Evolutionary conservation across 2,113 vertebrate genomes (phyloP).

Genomic region (Phalacrocorax pelagicus): DNA sequence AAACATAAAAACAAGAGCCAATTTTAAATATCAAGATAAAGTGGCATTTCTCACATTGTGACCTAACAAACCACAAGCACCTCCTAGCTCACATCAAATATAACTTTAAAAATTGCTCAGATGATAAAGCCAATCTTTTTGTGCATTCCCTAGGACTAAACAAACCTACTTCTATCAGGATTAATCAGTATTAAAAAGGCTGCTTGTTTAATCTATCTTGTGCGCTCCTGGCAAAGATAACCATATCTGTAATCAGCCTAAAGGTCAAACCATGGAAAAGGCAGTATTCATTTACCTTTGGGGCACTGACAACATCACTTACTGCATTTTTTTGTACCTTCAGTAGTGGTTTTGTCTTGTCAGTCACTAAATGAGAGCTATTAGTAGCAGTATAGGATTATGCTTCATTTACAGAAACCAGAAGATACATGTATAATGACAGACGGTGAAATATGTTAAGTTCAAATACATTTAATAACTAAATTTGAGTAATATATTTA

Average conservation of each 20-base stretch:
- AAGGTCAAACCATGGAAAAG: constrained; percentile 36
- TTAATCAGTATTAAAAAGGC: constrained; percentile 46
- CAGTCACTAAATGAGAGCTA: neutral
- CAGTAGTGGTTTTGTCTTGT: neutral
- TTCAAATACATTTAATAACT: neutral
- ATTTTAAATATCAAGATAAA: neutral
- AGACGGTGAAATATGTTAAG: neutral
- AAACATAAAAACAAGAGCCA: neutral
- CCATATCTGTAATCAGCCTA: constrained; percentile 33
- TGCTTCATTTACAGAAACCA: neutral
- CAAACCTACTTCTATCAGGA: constrained; percentile 40
- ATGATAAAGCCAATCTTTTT: constrained; percentile 18
- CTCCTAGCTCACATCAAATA: neutral
- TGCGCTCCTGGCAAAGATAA: constrained; percentile 1
- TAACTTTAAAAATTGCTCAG: neutral
- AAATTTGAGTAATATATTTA: neutral
- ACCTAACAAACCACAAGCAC: constrained; percentile 11
- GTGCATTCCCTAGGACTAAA: constrained; percentile 16
- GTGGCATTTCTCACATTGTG: neutral
- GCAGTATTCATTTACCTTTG: constrained; percentile 16
- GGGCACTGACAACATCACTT: constrained; percentile 32
- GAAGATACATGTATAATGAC: neutral
- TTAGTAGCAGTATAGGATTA: neutral
- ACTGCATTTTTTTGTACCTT: neutral
- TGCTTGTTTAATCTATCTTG: constrained; percentile 20